These are phyloP conservation scores for Micromesistius poutassou DNA, from an alignment of 2,797 vertebrate genomes.

Conservation along the genomic window DNA sequence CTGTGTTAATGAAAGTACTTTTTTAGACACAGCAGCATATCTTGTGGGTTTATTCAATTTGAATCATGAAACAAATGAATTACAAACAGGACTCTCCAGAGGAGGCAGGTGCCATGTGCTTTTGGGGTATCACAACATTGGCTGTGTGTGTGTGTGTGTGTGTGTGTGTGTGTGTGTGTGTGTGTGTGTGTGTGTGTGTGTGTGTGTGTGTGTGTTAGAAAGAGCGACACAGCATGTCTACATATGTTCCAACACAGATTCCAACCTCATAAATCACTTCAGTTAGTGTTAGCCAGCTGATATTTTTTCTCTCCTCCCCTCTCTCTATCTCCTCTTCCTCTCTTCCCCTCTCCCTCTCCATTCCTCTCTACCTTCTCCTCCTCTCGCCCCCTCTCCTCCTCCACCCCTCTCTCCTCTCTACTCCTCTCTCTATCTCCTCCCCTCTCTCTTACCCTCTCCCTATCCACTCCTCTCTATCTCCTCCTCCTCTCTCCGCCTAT, in stretches of 20 bases:
- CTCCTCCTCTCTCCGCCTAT: no score
- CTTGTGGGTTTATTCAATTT: background rate
- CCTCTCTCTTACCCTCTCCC: slow-evolving; percentile 32
- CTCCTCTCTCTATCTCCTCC: slow-evolving; percentile 21
- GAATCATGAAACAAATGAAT: background rate
- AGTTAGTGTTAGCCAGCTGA: slow-evolving; percentile 67
- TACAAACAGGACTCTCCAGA: slow-evolving; percentile 26
- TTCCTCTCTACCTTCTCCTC: slow-evolving; percentile 37
- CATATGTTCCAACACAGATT: slow-evolving; percentile 70
- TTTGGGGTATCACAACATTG: slow-evolving; percentile 14
- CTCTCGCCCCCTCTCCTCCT: slow-evolving; percentile 9
- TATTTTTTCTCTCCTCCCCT: slow-evolving; percentile 37
- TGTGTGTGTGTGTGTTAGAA: background rate
- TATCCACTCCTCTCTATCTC: slow-evolving; percentile 37
- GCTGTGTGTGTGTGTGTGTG: slow-evolving; percentile 12
- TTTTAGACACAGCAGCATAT: background rate
- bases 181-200: slow-evolving; percentile 7
- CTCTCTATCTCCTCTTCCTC: background rate
- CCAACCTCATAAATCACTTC: slow-evolving; percentile 72
- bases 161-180: slow-evolving; percentile 9
- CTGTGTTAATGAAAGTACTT: background rate
- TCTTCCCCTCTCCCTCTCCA: background rate
- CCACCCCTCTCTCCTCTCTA: background rate
- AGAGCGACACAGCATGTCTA: slow-evolving; percentile 60
- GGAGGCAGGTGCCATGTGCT: slow-evolving; percentile 15